Percentiles rank a stretch among this genome's conserved stretches.
Conservation (phyloP, 2,797 vertebrate species). For the Peromyscus melanophrys region DNA sequence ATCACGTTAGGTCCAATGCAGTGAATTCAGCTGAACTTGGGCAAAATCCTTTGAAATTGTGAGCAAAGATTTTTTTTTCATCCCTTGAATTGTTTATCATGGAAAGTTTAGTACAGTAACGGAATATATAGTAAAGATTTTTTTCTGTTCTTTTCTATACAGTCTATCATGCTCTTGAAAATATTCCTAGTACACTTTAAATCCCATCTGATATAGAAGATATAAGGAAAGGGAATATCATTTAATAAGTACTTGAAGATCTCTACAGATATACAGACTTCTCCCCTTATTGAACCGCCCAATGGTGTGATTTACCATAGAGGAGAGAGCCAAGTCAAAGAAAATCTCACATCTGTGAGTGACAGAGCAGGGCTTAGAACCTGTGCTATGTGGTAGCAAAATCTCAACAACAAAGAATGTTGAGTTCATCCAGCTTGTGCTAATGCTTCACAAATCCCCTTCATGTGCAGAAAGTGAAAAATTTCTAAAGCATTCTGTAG, state of each 20-base stretch:
- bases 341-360: neutral
- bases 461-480: neutral
- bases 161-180: neutral
- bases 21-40: neutral
- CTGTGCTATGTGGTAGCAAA: neutral
- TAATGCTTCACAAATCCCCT: slow-evolving; percentile 11
- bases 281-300: neutral
- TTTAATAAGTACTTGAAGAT: neutral
- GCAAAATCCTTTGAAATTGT: neutral
- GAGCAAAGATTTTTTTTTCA: neutral
- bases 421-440: neutral
- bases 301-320: neutral
- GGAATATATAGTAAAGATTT: neutral
- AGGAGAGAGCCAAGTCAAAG: neutral
- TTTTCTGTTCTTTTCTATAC: neutral
- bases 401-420: neutral
- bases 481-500: neutral
- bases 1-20: neutral
- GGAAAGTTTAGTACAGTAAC: neutral
- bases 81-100: neutral
- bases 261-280: neutral
- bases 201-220: neutral
- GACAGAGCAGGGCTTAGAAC: neutral
- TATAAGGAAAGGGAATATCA: neutral
- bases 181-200: neutral